Evolutionary conservation across 2,888 invertebrate species (phyloP), one percentile per base, ranked within the genome.

Genomic region (Tromatobia lineatoria): DNA sequence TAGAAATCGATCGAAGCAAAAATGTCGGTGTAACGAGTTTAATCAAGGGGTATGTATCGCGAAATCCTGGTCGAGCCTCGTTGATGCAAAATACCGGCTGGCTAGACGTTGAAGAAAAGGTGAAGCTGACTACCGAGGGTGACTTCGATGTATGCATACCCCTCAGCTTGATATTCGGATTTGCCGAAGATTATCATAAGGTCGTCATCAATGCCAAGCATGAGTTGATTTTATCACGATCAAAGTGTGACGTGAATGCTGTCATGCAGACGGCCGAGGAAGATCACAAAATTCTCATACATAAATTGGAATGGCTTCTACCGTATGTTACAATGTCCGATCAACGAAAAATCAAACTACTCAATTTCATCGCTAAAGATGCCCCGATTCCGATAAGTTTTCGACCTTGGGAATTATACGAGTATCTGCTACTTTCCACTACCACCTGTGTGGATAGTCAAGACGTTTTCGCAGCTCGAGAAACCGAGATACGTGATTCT

Each of bases 401-500:
- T n/a, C n/a, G n/a, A n/a, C n/a, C n/a, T n/a, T n/a, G n/a, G n/a
- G n/a, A n/a, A n/a, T n/a, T n/a, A n/a, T 80, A 92, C 83, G 92
- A 92, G 86, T 93, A 91, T 87, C 93, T 92, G 0, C 13, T 89
- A 61, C 82, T 94, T 77, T 92, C 91, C 8, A 11, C 57, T 15
- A 69, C 59, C 2, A 23, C 78, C 59, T 20, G 59, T 70, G 8
- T 70, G 78, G 59, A 45, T 25, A 2, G 70, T 70, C 10, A 76
- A 76, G 18, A 54, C 66, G 7, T 76, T 52, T 10, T 54, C 66
- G 34, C 76, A 76, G 45, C 42, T 77, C 10, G 67, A 77, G 23
- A 77, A 77, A 25, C 59, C 69, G 10, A 69, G 77, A 38, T 77
- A 67, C 13, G 57, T 69, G 0, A 42, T 69, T 7, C 54, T 77